Percentiles rank a stretch among this genome's conserved stretches.
phyloP scores from a whole-genome alignment of 2,888 invertebrate genomes.

The Drosophila niveifrons region DNA sequence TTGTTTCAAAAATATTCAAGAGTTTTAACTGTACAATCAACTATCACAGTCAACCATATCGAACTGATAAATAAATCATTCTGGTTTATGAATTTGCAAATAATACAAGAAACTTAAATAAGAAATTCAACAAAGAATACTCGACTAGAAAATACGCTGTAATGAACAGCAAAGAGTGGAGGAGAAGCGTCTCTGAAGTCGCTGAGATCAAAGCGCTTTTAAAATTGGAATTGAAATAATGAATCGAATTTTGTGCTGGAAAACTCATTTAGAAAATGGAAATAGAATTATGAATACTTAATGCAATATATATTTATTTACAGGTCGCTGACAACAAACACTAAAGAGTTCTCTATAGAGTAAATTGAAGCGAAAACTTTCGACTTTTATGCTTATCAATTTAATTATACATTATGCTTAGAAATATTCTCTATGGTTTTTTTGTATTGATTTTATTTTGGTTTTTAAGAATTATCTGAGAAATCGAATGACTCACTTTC shows the following conservation, averaged over 20 bases:
- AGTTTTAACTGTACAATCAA: conserved; percentile 83
- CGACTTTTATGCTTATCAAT: conserved; percentile 32
- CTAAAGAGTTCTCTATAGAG: conserved; percentile 35
- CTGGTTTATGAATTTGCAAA: conserved; percentile 7
- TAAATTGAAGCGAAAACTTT: conserved; percentile 57
- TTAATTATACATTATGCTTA: conserved; percentile 32
- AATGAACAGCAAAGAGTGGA: neutral
- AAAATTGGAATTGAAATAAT: neutral
- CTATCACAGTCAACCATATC: conserved; percentile 85
- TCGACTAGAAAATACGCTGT: conserved; percentile 38
- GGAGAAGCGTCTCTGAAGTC: conserved; percentile 3
- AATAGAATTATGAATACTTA: conserved; percentile 24
- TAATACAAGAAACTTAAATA: neutral
- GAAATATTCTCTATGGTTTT: conserved; percentile 24
- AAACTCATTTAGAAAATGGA: conserved; percentile 19
- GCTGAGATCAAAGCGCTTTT: conserved; percentile 3
- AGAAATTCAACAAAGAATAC: conserved; percentile 27
- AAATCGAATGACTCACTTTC: conserved; percentile 51
- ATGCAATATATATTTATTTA: conserved; percentile 42
- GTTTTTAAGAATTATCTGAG: conserved; percentile 23
- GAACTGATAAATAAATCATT: conserved; percentile 57
- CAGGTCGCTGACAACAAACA: conserved; percentile 55
- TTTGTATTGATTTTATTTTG: neutral
- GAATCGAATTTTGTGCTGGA: conserved; percentile 1
- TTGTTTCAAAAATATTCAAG: conserved; percentile 68